phyloP scores from a whole-genome alignment of 2,797 vertebrate species.

The Selene dorsalis region DNA sequence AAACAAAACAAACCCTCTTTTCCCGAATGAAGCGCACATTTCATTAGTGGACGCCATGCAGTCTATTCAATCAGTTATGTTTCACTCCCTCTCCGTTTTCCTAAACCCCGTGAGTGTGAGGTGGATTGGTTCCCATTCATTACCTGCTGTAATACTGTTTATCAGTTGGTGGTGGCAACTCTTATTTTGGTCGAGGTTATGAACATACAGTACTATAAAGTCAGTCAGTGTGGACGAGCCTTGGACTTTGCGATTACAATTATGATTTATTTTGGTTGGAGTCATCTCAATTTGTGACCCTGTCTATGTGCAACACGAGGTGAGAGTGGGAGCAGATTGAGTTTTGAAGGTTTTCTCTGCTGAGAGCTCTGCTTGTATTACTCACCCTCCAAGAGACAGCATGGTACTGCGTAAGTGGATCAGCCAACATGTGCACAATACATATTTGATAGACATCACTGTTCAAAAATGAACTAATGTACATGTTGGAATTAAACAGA shows the following conservation, averaged over 20 bases:
- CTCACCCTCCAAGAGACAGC: slow-evolving; percentile 54
- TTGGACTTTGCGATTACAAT: not conserved
- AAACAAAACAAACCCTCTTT: slow-evolving; percentile 21
- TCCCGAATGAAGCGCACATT: not conserved
- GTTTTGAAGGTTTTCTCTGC: slow-evolving; percentile 41
- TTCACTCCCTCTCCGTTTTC: slow-evolving; percentile 44
- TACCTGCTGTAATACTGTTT: slow-evolving; percentile 35
- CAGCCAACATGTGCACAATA: slow-evolving; percentile 53
- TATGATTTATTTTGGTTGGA: slow-evolving; percentile 55
- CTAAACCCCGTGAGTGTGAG: slow-evolving; percentile 20
- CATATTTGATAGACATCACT: slow-evolving; percentile 48
- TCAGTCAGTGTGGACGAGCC: slow-evolving; percentile 2
- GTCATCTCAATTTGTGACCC: slow-evolving; percentile 50
- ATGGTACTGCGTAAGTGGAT: slow-evolving; percentile 46
- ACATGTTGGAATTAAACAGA: slow-evolving; percentile 47
- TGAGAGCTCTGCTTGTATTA: slow-evolving; percentile 52
- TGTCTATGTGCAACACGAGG: slow-evolving; percentile 49
- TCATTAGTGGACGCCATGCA: slow-evolving; percentile 3
- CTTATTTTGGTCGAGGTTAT: slow-evolving; percentile 61
- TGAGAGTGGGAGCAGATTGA: slow-evolving; percentile 50
- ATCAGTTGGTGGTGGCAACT: not conserved
- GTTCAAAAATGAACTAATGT: slow-evolving; percentile 40
- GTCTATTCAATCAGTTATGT: slow-evolving; percentile 41
- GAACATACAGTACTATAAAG: slow-evolving; percentile 6
- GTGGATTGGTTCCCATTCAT: slow-evolving; percentile 33